Evolutionary conservation across 2,888 invertebrate genomes (phyloP).

Genomic region (Strigamia transsilvanica): DNA sequence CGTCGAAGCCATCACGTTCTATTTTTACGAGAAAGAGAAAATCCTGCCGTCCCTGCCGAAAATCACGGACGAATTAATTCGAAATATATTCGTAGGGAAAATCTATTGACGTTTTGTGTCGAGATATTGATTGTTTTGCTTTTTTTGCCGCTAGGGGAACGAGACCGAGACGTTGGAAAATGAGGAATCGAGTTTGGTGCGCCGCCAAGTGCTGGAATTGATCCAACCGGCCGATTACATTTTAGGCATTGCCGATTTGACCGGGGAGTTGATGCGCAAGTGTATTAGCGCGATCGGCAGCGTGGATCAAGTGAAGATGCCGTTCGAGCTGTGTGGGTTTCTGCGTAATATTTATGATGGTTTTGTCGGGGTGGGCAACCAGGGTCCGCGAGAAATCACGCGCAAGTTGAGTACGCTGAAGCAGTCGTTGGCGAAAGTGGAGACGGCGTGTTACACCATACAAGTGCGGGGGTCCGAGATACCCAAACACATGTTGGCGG

Average conservation of each 20-base stretch:
- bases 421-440: slow-evolving; percentile 82
- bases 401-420: slow-evolving; percentile 77
- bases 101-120: no score
- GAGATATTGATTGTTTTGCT: no score
- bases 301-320: slow-evolving; percentile 76
- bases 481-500: slow-evolving; percentile 73
- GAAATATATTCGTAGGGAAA: slow-evolving; percentile 11
- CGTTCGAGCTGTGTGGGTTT: slow-evolving; percentile 72
- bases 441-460: slow-evolving; percentile 82
- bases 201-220: slow-evolving; percentile 57
- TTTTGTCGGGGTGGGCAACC: slow-evolving; percentile 69
- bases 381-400: slow-evolving; percentile 71
- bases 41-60: slow-evolving; percentile 71
- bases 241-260: slow-evolving; percentile 84
- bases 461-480: slow-evolving; percentile 82
- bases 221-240: slow-evolving; percentile 69
- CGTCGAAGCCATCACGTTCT: slow-evolving; percentile 83
- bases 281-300: slow-evolving; percentile 81
- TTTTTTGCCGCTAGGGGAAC: no score
- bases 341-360: slow-evolving; percentile 70
- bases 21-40: slow-evolving; percentile 73
- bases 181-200: neutral
- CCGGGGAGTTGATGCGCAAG: slow-evolving; percentile 89
- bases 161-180: no score
- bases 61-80: slow-evolving; percentile 60